Evolutionary conservation across 2,797 vertebrate genomes (phyloP).

Genomic region (Capromys pilorides): DNA sequence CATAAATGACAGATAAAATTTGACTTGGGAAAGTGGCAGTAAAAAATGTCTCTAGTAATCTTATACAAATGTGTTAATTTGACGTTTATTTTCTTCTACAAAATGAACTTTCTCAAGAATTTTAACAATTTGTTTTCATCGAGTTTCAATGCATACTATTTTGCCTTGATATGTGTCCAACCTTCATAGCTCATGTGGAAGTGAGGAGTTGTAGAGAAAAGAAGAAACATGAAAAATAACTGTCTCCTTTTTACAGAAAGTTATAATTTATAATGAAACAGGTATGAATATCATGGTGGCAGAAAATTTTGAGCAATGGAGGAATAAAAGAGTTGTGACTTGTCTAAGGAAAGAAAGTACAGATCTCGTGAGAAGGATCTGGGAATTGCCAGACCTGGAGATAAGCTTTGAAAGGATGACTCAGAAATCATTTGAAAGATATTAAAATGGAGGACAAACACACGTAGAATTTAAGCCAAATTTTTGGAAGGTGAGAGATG

Average conservation of each 20-base stretch:
- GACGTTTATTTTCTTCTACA: background rate
- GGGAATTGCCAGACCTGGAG: background rate
- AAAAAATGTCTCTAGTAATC: background rate
- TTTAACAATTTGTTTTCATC: background rate
- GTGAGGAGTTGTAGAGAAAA: too few species aligned
- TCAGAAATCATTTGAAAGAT: background rate
- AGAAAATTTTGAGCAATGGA: background rate
- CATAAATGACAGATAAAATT: background rate
- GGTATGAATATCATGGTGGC: background rate
- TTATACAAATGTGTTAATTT: background rate
- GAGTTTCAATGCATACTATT: background rate
- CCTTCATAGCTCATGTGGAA: background rate
- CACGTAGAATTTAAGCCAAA: background rate
- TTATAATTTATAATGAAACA: background rate
- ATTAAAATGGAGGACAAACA: background rate
- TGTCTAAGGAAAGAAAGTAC: background rate
- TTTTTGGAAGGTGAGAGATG: background rate
- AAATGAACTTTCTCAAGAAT: background rate
- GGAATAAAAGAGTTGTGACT: background rate
- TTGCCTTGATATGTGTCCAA: background rate
- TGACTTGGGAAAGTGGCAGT: background rate
- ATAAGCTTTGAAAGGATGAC: background rate
- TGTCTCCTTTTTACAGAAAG: background rate
- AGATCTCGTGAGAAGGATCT: background rate
- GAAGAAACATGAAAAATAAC: background rate